Evolutionary conservation across 2,888 invertebrate species (phyloP).

Genomic region (Tetragnatha montana): DNA sequence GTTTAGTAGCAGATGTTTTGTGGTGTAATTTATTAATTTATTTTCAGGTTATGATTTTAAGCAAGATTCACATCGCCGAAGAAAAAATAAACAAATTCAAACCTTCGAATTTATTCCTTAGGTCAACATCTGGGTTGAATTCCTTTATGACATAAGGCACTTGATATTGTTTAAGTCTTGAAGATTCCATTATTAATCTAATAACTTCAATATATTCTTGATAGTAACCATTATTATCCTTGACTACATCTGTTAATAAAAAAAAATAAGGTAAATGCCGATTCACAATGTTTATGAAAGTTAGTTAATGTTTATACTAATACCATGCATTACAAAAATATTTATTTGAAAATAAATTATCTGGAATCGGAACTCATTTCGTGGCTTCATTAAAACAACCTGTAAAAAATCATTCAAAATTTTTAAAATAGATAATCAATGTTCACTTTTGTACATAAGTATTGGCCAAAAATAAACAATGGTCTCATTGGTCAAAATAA

Average conservation of each 20-base stretch:
- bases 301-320: neutral
- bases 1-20: neutral
- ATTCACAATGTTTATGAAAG: neutral
- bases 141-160: slow-evolving; percentile 22
- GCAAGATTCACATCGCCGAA: neutral
- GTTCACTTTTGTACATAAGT: no score
- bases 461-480: no score
- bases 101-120: slow-evolving; percentile 45
- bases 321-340: neutral
- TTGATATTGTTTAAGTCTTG: neutral
- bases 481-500: neutral
- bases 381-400: neutral
- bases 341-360: neutral
- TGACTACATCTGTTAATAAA: slow-evolving; percentile 34
- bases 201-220: slow-evolving; percentile 32
- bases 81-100: neutral
- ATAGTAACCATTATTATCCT: slow-evolving; percentile 37
- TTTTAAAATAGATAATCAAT: neutral
- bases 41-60: neutral
- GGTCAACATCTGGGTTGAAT: slow-evolving; percentile 37
- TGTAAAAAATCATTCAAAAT: neutral
- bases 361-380: no score
- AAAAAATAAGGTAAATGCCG: neutral
- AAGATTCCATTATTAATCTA: slow-evolving; percentile 13
- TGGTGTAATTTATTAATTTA: neutral